Evolutionary conservation across 2,888 invertebrate species (phyloP).

Genomic region (Keiferia lycopersicella): DNA sequence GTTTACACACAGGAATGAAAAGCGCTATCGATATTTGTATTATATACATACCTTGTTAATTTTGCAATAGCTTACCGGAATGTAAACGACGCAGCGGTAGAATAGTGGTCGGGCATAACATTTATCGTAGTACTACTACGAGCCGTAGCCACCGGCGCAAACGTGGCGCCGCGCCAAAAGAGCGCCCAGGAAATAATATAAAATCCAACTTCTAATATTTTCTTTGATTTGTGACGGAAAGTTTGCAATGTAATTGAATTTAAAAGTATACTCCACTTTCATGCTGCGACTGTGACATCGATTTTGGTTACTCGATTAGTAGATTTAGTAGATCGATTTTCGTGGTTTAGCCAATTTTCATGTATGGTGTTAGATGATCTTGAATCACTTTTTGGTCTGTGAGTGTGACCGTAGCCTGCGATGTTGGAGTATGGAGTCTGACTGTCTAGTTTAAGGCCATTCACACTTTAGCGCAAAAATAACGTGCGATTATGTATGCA

Average conservation of each 20-base stretch:
- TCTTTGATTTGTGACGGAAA: conserved; percentile 29
- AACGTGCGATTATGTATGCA: too few species aligned
- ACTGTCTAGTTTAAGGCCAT: conserved; percentile 7
- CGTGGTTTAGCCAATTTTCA: too few species aligned
- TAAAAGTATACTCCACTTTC: conserved; percentile 26
- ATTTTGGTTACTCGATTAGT: neutral
- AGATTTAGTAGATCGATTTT: too few species aligned
- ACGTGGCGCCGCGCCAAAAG: conserved; percentile 40
- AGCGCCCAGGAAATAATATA: conserved; percentile 36
- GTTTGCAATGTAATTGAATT: conserved; percentile 30
- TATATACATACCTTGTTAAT: neutral
- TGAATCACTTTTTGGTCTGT: neutral
- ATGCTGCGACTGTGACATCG: neutral
- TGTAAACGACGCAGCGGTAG: conserved; percentile 36
- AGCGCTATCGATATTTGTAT: too few species aligned
- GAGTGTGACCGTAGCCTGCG: neutral
- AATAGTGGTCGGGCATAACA: conserved; percentile 36
- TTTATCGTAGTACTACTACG: conserved; percentile 31
- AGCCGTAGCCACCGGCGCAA: conserved; percentile 27
- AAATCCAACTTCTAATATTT: conserved; percentile 35
- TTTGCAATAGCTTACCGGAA: conserved; percentile 34
- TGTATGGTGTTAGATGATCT: neutral
- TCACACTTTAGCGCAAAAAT: too few species aligned
- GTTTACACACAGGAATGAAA: too few species aligned
- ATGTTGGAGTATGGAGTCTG: neutral